A percentile compares a stretch with the other conserved stretches of the same genome.
phyloP scores from a whole-genome alignment of 2,113 vertebrate genomes.

The Boleophthalmus pectinirostris region DNA sequence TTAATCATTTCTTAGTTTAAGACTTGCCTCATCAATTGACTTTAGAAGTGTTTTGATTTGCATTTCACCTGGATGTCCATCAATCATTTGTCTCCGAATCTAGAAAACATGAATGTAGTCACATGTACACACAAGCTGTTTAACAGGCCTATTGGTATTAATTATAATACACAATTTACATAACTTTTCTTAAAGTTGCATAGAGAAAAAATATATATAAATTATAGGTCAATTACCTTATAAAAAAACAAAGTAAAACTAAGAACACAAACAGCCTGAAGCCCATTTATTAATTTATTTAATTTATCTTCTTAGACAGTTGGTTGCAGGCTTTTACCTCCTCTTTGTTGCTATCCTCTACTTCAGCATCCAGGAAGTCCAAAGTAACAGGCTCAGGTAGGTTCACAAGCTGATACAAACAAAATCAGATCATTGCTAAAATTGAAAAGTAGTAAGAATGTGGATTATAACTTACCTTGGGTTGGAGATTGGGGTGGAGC shows the following conservation, averaged over 20 bases:
- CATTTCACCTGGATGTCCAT: conserved; percentile 86
- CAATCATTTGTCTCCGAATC: conserved; percentile 97
- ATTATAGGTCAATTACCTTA: conserved; percentile 19
- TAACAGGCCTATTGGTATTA: not conserved
- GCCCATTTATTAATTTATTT: not conserved
- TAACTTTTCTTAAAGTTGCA: too few species aligned
- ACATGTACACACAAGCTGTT: not conserved
- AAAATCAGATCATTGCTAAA: not conserved
- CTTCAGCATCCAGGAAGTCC: conserved; percentile 97
- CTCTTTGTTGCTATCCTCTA: conserved; percentile 94
- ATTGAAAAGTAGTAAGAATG: not conserved
- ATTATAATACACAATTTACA: too few species aligned
- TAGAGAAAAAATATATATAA: not conserved
- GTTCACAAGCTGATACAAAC: conserved; percentile 83
- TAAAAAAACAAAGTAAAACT: conserved; percentile 17
- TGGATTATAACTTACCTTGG: conserved; percentile 78
- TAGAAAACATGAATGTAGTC: conserved; percentile 44
- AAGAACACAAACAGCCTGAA: conserved; percentile 25
- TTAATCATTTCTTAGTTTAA: not conserved
- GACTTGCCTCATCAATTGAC: conserved; percentile 89
- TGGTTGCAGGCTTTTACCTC: conserved; percentile 76
- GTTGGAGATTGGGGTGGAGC: conserved; percentile 94
- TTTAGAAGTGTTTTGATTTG: conserved; percentile 90
- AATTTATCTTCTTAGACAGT: not conserved
- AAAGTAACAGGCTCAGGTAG: conserved; percentile 93